These are phyloP conservation scores for Dexiosoma caninum DNA, from an alignment of 2,888 invertebrate genomes.

Conservation along the genomic window DNA sequence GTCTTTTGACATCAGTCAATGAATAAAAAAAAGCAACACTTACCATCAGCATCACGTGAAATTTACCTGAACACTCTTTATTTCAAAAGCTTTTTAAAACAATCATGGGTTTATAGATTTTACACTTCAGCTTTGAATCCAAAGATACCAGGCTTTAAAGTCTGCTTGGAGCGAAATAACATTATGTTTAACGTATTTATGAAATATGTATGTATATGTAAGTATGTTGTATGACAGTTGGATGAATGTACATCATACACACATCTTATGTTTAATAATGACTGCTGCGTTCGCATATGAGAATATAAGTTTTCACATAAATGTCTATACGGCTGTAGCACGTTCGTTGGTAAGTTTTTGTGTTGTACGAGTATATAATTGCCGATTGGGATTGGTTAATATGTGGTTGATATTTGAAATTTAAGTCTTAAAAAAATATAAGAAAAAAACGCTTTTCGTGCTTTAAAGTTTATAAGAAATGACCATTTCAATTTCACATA, in stretches of 20 bases:
- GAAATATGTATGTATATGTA: conserved; percentile 10
- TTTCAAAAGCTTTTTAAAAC: too few species aligned
- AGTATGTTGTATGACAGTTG: neutral
- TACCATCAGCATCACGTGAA: too few species aligned
- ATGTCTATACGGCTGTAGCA: neutral
- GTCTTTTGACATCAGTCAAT: too few species aligned
- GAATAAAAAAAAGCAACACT: too few species aligned
- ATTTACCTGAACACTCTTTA: too few species aligned
- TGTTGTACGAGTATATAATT: conserved; percentile 42
- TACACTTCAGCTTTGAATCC: too few species aligned
- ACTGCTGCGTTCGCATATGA: conserved; percentile 25
- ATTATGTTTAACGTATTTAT: conserved; percentile 16
- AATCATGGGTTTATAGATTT: too few species aligned
- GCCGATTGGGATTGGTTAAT: conserved; percentile 60
- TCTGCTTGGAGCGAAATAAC: conserved; percentile 2
- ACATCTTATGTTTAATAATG: conserved; percentile 20
- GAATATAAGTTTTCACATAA: conserved; percentile 6
- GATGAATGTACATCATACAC: too few species aligned
- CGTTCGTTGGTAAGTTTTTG: conserved; percentile 13
- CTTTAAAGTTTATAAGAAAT: conserved; percentile 50
- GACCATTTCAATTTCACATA: conserved; percentile 45
- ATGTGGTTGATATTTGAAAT: conserved; percentile 41
- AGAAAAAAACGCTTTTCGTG: conserved; percentile 37
- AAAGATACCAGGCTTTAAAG: neutral
- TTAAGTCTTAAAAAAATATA: conserved; percentile 41